phyloP scores from a whole-genome alignment of 2,888 invertebrate species.

The Macrophya annulata region DNA sequence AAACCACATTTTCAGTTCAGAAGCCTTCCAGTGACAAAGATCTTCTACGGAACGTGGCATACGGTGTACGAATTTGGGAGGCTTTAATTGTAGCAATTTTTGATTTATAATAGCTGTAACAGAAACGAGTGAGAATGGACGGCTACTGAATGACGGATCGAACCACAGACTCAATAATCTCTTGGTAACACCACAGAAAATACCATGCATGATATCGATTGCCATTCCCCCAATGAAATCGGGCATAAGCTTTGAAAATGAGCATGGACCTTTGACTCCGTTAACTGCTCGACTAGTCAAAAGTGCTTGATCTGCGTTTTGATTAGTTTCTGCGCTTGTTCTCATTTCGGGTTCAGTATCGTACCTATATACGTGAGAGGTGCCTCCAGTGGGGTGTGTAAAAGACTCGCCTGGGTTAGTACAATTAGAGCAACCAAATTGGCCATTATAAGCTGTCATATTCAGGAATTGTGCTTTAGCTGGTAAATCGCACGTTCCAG shows the following conservation, averaged over 20 bases:
- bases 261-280: slow-evolving; percentile 60
- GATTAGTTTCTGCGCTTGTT: slow-evolving; percentile 47
- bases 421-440: slow-evolving; percentile 58
- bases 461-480: slow-evolving; percentile 59
- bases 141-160: slow-evolving; percentile 42
- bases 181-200: slow-evolving; percentile 58
- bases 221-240: slow-evolving; percentile 59
- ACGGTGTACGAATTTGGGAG: slow-evolving; percentile 58
- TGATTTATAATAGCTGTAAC: slow-evolving; percentile 51
- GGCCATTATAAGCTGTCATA: slow-evolving; percentile 58
- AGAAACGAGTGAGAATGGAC: slow-evolving; percentile 53
- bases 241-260: slow-evolving; percentile 58
- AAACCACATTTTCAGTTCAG: slow-evolving; percentile 59
- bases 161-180: slow-evolving; percentile 56
- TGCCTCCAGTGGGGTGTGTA: slow-evolving; percentile 41
- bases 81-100: slow-evolving; percentile 55
- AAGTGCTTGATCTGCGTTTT: slow-evolving; percentile 48
- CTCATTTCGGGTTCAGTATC: slow-evolving; percentile 48
- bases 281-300: slow-evolving; percentile 28
- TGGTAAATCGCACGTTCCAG: slow-evolving; percentile 60
- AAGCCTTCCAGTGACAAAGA: slow-evolving; percentile 58
- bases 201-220: slow-evolving; percentile 60
- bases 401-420: slow-evolving; percentile 48
- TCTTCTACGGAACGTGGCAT: slow-evolving; percentile 58
- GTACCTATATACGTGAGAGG: slow-evolving; percentile 57